A percentile compares a stretch with the other conserved stretches of the same genome.
These are phyloP conservation scores for Pyrocoelia pectoralis DNA, from an alignment of 2,888 invertebrate genomes.

Conservation along the genomic window DNA sequence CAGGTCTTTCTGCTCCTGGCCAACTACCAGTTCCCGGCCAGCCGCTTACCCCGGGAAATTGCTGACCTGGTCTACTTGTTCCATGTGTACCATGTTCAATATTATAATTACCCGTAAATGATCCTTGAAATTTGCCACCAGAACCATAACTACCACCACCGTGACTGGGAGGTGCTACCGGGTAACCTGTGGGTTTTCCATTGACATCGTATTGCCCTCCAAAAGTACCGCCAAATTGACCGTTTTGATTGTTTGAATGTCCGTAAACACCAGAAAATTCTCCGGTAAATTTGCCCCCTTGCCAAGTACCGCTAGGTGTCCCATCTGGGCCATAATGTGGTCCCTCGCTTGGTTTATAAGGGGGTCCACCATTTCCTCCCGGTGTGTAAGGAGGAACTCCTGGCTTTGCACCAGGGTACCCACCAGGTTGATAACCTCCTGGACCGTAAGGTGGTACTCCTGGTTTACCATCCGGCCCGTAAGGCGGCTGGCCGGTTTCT, in stretches of 20 bases:
- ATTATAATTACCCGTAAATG: constrained; percentile 47
- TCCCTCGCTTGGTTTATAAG: constrained; percentile 12
- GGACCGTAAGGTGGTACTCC: constrained; percentile 2
- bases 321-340: background rate
- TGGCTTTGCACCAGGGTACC: constrained; percentile 10
- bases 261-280: constrained; percentile 11
- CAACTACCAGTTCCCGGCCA: too few species aligned
- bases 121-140: constrained; percentile 47
- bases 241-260: constrained; percentile 27
- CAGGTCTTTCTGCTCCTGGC: too few species aligned
- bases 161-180: constrained; percentile 5
- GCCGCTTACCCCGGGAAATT: too few species aligned
- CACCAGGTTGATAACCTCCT: constrained; percentile 9
- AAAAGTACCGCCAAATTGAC: constrained; percentile 38
- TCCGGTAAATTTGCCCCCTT: constrained; percentile 10
- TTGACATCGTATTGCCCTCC: constrained; percentile 30
- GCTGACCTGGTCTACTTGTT: too few species aligned
- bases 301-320: background rate
- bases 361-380: constrained; percentile 19
- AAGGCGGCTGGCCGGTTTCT: background rate
- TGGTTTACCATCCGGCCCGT: background rate
- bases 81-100: constrained; percentile 20
- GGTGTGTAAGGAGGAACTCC: constrained; percentile 33
- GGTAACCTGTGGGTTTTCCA: constrained; percentile 1
- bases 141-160: constrained; percentile 34